phyloP scores from a whole-genome alignment of 1,140 invertebrate genomes.

The Drosophila pseudoobscura region DNA sequence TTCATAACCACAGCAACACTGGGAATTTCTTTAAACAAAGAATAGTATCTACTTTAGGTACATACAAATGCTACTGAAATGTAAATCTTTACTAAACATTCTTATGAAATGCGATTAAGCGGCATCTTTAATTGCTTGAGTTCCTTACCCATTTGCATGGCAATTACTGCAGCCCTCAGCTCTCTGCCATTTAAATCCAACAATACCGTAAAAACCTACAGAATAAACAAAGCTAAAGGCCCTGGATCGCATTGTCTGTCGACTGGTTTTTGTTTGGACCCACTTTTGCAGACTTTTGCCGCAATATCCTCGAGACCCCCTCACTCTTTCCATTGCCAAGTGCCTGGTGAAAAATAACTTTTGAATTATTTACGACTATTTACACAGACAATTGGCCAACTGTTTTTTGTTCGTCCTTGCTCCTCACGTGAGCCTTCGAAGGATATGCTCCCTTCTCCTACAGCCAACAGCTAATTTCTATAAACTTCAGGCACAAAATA shows the following conservation, averaged over 20 bases:
- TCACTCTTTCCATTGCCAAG: conserved; percentile 10
- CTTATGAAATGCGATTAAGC: too few relatives aligned
- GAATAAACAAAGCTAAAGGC: conserved; percentile 39
- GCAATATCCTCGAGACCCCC: conserved; percentile 51
- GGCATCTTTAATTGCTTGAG: too few relatives aligned
- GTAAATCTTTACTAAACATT: too few relatives aligned
- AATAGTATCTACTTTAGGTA: neutral
- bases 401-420: conserved; percentile 25
- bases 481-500: conserved; percentile 15
- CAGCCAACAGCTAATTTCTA: conserved; percentile 18
- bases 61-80: too few relatives aligned
- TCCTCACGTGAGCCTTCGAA: conserved; percentile 50
- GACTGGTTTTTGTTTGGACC: conserved; percentile 3
- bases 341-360: conserved; percentile 40
- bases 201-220: conserved; percentile 18
- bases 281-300: conserved; percentile 50
- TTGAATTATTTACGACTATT: conserved; percentile 72
- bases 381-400: conserved; percentile 67
- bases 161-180: conserved; percentile 17
- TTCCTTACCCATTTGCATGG: too few relatives aligned
- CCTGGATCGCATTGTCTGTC: conserved; percentile 30
- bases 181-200: conserved; percentile 25
- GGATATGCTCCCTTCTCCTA: neutral
- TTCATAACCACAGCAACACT: conserved; percentile 6
- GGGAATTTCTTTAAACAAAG: neutral